Percentiles rank a stretch among this genome's conserved stretches.
phyloP scores from a whole-genome alignment of 2,888 invertebrate species.

The Drosophila macrospina region DNA sequence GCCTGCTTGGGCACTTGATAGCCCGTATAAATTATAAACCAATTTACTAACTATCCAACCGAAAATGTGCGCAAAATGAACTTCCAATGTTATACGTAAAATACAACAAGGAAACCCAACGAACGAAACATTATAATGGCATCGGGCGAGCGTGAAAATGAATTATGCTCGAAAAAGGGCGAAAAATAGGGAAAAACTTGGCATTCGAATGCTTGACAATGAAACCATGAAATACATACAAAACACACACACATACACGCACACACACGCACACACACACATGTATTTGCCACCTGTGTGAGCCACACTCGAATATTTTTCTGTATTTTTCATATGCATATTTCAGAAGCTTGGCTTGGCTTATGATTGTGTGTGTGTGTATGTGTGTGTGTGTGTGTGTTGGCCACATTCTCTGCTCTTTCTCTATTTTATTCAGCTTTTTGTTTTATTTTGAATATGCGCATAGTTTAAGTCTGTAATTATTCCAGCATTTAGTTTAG shows the following conservation, averaged over 20 bases:
- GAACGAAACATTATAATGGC: slow-evolving; percentile 63
- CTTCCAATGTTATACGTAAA: slow-evolving; percentile 59
- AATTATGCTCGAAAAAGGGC: slow-evolving; percentile 53
- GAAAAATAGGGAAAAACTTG: slow-evolving; percentile 24
- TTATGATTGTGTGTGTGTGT: slow-evolving; percentile 1
- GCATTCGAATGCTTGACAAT: slow-evolving; percentile 56
- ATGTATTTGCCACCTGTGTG: slow-evolving; percentile 55
- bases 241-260: slow-evolving; percentile 27
- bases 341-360: slow-evolving; percentile 25
- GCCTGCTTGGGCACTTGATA: slow-evolving; percentile 41
- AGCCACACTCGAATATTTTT: slow-evolving; percentile 33
- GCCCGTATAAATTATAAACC: slow-evolving; percentile 76
- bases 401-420: slow-evolving; percentile 22
- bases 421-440: slow-evolving; percentile 21
- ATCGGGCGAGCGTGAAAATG: slow-evolving; percentile 60
- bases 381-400: background rate
- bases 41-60: slow-evolving; percentile 71
- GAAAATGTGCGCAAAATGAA: slow-evolving; percentile 72
- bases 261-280: slow-evolving; percentile 1
- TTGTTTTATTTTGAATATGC: slow-evolving; percentile 65
- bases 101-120: slow-evolving; percentile 19
- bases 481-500: slow-evolving; percentile 77
- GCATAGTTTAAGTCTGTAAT: slow-evolving; percentile 79
- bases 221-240: slow-evolving; percentile 12
- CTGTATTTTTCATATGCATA: slow-evolving; percentile 32